These are phyloP conservation scores for Scophthalmus maximus DNA, from an alignment of 2,113 vertebrate genomes.

Conservation along the genomic window DNA sequence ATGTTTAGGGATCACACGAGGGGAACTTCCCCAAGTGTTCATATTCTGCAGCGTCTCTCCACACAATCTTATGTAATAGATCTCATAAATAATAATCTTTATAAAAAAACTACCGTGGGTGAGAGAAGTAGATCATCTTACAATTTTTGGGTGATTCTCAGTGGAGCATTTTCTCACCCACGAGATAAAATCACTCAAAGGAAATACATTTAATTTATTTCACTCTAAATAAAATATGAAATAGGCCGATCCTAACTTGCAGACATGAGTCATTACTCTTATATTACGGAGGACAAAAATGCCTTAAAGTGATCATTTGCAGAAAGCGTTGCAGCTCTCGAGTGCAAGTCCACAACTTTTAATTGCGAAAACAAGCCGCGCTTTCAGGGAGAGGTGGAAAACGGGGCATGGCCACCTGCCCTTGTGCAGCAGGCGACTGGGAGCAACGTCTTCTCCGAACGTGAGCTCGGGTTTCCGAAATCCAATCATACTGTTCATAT, in stretches of 20 bases:
- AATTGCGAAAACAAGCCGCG: slow-evolving; percentile 13
- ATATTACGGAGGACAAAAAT: neutral
- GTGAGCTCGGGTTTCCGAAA: slow-evolving; percentile 42
- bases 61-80: slow-evolving; percentile 10
- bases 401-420: neutral
- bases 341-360: neutral
- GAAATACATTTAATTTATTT: slow-evolving; percentile 17
- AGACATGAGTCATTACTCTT: slow-evolving; percentile 10
- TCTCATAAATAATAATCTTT: slow-evolving; percentile 37
- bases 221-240: neutral
- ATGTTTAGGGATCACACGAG: neutral
- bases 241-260: too few species aligned
- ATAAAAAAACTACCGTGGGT: neutral
- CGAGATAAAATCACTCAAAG: slow-evolving; percentile 7
- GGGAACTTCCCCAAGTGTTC: too few species aligned
- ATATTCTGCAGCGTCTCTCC: neutral
- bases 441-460: slow-evolving; percentile 29
- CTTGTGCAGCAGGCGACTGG: neutral
- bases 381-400: slow-evolving; percentile 3
- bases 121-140: slow-evolving; percentile 3
- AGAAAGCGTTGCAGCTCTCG: neutral
- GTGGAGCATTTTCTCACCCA: slow-evolving; percentile 7
- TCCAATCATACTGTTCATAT: slow-evolving; percentile 47
- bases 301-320: neutral
- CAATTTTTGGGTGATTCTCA: slow-evolving; percentile 8